A percentile compares a stretch with the other conserved stretches of the same genome.
Conservation (phyloP, 2,113 vertebrate species). For the Vimba vimba region DNA sequence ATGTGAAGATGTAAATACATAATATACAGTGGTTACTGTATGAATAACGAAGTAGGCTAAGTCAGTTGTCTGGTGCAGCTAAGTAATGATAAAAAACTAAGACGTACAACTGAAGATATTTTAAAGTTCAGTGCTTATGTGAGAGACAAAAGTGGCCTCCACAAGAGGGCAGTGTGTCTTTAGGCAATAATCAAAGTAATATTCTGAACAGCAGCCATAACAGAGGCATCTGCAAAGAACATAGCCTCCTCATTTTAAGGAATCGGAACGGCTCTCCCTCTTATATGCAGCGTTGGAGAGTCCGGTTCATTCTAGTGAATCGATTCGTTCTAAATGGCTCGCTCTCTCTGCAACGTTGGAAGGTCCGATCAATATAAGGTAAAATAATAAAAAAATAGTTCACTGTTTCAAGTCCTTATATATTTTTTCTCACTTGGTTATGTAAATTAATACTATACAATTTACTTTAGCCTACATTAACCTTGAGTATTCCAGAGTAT, state of each 20-base stretch:
- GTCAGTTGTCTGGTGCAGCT: no score
- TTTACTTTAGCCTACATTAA: background rate
- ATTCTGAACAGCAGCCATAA: background rate
- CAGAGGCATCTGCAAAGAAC: background rate
- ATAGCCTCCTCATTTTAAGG: background rate
- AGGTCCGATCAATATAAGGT: background rate
- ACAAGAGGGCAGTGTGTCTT: conserved; percentile 20
- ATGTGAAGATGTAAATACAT: no score
- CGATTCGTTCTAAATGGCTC: background rate
- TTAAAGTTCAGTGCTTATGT: no score
- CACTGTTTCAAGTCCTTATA: background rate
- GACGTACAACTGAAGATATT: no score
- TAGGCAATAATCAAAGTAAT: background rate
- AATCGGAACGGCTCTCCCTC: background rate
- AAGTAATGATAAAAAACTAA: no score
- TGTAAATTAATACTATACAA: background rate
- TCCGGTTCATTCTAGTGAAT: background rate
- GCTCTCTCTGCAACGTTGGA: background rate
- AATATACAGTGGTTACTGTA: no score
- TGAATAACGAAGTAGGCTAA: no score
- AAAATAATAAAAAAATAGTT: background rate
- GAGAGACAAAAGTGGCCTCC: background rate
- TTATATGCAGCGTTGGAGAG: background rate
- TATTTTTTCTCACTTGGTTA: background rate
- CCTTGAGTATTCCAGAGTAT: background rate